phyloP scores from a whole-genome alignment of 2,113 vertebrate species.

The Pluvialis apricaria region DNA sequence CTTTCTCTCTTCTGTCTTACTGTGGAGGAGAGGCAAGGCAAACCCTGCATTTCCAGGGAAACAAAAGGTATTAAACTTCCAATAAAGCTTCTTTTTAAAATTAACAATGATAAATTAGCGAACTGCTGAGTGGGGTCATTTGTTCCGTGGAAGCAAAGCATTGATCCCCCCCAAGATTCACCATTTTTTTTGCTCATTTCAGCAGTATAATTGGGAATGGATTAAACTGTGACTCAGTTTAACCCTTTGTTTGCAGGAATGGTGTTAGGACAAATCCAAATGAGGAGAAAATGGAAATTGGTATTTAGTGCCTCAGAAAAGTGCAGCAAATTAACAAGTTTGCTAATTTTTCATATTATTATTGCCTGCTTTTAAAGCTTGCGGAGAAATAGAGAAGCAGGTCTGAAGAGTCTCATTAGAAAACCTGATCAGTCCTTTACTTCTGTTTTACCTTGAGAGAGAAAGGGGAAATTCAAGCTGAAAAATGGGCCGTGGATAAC shows the following conservation, averaged over 20 bases:
- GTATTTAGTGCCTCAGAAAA: background rate
- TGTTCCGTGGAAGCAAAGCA: background rate
- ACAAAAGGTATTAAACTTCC: background rate
- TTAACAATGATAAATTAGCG: constrained; percentile 5
- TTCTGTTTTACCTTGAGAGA: background rate
- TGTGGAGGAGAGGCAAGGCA: background rate
- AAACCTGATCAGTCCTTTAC: background rate
- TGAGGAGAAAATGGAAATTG: background rate
- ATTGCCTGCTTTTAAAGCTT: background rate
- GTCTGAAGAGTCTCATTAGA: background rate
- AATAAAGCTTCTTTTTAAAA: background rate
- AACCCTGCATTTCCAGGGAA: constrained; percentile 16
- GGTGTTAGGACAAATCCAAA: background rate
- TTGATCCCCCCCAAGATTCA: background rate
- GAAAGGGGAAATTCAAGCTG: background rate
- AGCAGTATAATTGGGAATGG: background rate
- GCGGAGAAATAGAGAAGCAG: background rate
- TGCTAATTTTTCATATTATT: background rate
- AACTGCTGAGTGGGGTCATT: background rate
- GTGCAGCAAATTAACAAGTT: background rate
- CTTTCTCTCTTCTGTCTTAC: background rate
- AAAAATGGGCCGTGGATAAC: background rate
- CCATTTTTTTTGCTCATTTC: background rate
- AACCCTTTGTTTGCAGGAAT: background rate
- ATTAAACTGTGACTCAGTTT: background rate